phyloP scores from a whole-genome alignment of 1,140 invertebrate species.

The Drosophila grimshawi region DNA sequence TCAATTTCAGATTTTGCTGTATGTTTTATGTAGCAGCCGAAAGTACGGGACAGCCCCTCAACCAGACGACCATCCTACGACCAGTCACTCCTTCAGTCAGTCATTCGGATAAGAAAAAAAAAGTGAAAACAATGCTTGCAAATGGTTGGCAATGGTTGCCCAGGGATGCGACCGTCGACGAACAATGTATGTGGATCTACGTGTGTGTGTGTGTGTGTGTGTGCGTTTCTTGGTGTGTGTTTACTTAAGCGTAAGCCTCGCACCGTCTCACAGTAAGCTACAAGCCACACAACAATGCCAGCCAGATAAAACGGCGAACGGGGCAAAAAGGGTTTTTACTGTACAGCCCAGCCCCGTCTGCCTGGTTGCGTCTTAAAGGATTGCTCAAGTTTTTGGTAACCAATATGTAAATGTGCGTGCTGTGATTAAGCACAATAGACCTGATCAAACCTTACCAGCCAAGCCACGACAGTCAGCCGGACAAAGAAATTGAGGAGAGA shows the following conservation, averaged over 20 bases:
- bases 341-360: background rate
- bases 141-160: conserved; percentile 67
- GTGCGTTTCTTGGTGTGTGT: conserved; percentile 69
- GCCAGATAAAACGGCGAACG: conserved; percentile 63
- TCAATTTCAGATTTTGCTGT: conserved; percentile 83
- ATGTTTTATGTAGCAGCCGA: conserved; percentile 75
- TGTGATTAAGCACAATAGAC: conserved; percentile 78
- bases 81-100: conserved; percentile 43
- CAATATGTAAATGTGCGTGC: conserved; percentile 83
- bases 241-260: conserved; percentile 75
- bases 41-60: conserved; percentile 49
- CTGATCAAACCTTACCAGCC: conserved; percentile 24
- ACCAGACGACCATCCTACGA: conserved; percentile 12
- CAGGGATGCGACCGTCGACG: conserved; percentile 57
- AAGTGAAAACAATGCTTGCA: conserved; percentile 78
- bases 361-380: conserved; percentile 69
- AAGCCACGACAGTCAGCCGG: conserved; percentile 22
- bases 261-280: conserved; percentile 58
- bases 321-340: conserved; percentile 58
- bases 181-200: no score
- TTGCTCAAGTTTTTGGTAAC: conserved; percentile 82
- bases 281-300: conserved; percentile 64
- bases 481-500: conserved; percentile 26
- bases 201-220: conserved; percentile 48
- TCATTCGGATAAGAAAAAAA: conserved; percentile 31